Base-by-base conservation (phyloP, 2,113 vertebrate species). In the Ciconia stormi region DNA sequence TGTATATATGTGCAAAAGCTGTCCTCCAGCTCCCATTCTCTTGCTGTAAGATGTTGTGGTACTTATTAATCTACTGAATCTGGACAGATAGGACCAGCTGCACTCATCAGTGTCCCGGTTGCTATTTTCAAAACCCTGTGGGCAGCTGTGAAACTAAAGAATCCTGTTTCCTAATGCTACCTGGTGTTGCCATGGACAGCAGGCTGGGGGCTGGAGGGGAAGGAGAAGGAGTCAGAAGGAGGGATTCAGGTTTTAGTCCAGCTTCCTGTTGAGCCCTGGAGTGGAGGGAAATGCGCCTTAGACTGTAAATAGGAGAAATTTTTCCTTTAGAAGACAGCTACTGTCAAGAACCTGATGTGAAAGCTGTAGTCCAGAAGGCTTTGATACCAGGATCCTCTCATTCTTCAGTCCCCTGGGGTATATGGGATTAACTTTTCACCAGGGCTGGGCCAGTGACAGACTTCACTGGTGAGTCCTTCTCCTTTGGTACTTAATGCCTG, bases 41-140 rank as follows among this genome's bases (percentile, higher is more conserved):
- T 42, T 70, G n/a, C 23, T 88, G n/a, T 65, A 34, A 61, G 13
- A 18, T 27, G 10, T 10, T 4, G 2, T 30, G 15, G 34, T 66
- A 29, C 46, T 70, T 79, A 22, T 3, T 67, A 40, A 29, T 49
- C 21, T 80, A 2, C 17, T 42, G 34, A n/a, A 17, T 82, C 26
- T 81, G 82, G 72, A 62, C 44, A 58, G 86, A 66, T 82, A 38
- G 87, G 73, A 18, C 47, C 86, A 97, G 82, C 89, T 97, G 91
- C 89, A 69, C 61, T 87, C 62, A 44, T 27, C 32, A 44, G 16
- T 81, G 87, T 67, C 72, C 46, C 47, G 87, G 87, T 32, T 95
- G 71, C 88, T 94, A 11, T 93, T 97, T 97, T 81, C 83, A 95
- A 72, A 62, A 15, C 70, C 12, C 52, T 30, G 66, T 85, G 81